Evolutionary conservation across 2,113 vertebrate species (phyloP).

Genomic region (Paraplagusia blochii): DNA sequence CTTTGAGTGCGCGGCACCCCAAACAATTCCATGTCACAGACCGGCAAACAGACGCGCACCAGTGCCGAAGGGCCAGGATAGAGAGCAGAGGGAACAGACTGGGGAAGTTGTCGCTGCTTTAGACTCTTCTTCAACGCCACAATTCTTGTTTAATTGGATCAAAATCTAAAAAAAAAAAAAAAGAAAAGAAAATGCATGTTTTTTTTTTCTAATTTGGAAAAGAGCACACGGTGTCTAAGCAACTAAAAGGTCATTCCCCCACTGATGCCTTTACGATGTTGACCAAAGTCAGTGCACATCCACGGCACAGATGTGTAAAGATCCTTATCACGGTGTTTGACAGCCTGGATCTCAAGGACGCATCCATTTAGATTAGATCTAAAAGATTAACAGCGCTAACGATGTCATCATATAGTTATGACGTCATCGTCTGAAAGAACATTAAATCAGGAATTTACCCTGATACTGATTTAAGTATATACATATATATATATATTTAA

Average conservation of each 20-base stretch:
- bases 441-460: not conserved
- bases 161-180: too few species aligned
- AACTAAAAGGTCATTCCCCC: not conserved
- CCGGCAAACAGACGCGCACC: slow-evolving; percentile 32
- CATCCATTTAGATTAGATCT: slow-evolving; percentile 48
- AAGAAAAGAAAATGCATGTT: not conserved
- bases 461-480: too few species aligned
- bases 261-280: slow-evolving; percentile 17
- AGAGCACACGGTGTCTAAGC: not conserved
- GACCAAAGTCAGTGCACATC: not conserved
- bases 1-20: slow-evolving; percentile 56
- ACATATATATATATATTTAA: too few species aligned
- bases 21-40: slow-evolving; percentile 57
- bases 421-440: not conserved
- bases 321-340: slow-evolving; percentile 31
- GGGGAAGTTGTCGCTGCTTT: slow-evolving; percentile 12
- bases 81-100: slow-evolving; percentile 9
- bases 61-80: slow-evolving; percentile 15
- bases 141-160: not conserved
- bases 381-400: slow-evolving; percentile 10
- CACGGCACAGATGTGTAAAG: not conserved
- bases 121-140: not conserved
- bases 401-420: slow-evolving; percentile 3
- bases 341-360: slow-evolving; percentile 23
- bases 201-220: not conserved